Base-by-base conservation (phyloP, 2,797 vertebrate genomes). In the Rhinoraja longicauda region DNA sequence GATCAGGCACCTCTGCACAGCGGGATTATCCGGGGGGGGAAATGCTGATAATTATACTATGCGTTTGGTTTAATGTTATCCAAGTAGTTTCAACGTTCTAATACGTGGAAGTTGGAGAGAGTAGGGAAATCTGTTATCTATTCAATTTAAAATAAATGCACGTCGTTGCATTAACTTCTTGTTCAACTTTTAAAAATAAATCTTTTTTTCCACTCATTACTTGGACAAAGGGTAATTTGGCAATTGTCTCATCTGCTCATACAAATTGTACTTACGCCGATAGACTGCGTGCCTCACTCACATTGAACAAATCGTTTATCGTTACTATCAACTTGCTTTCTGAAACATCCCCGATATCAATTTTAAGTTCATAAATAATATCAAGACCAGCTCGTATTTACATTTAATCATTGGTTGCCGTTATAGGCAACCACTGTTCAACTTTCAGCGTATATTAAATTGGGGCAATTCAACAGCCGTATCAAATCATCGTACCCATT, bases 321-420 rank as follows among this genome's bases (percentile, higher is more conserved):
- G 70, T 29, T n/a, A 13, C 90, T 64, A 24, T 64, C 32, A 75
- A 45, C 4, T 8, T 53, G 36, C 24, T 73, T 73, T 13, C 36
- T 53, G 67, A 73, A 91, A 72, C 45, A 53, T 26, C n/a, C 36
- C 39, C 9, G 2, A 4, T 39, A n/a, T 70, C 2, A 92, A 92
- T 75, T 75, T 73, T 75, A 72, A 75, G 15, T 57, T 73, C 53
- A 53, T 92, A 91, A 73, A 73, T 73, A 92, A 75, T 39, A 53
- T 10, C 45, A 29, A 53, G 67, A 45, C 13, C 45, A 92, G 90
- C n/a, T 92, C 36, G 8, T 73, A 21, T 39, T 73, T 91, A 7
- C 70, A 24, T 72, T n/a, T 57, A 75, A 29, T 57, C 39, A 53
- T 29, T 92, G 26, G 19, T 72, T 39, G 24, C 4, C 12, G 45